Percentiles rank a stretch among this genome's conserved stretches.
phyloP scores from a whole-genome alignment of 2,797 vertebrate species.

The Danio tinwini region DNA sequence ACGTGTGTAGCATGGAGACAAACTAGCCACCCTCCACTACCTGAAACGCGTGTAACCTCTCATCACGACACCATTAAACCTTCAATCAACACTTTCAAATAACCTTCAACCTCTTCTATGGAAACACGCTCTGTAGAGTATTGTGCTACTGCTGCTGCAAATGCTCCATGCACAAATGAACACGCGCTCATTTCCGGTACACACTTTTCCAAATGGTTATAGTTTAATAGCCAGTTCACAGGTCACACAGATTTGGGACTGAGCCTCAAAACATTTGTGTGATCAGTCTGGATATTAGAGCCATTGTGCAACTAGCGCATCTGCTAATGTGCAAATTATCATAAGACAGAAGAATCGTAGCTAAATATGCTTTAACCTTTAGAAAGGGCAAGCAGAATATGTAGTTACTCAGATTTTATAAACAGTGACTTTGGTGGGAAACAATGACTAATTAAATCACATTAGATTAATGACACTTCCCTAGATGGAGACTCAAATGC shows the following conservation, averaged over 20 bases:
- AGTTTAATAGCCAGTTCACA: neutral
- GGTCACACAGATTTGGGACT: slow-evolving; percentile 18
- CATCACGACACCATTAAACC: slow-evolving; percentile 47
- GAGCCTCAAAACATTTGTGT: slow-evolving; percentile 3
- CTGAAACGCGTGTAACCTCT: slow-evolving; percentile 30
- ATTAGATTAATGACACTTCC: slow-evolving; percentile 12
- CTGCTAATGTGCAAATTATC: slow-evolving; percentile 7
- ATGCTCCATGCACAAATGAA: slow-evolving; percentile 2
- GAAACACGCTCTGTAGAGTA: slow-evolving; percentile 21
- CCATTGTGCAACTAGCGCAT: neutral
- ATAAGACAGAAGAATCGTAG: neutral
- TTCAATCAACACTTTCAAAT: slow-evolving; percentile 31
- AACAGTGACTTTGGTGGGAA: slow-evolving; percentile 1
- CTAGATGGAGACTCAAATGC: neutral
- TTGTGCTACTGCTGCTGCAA: neutral
- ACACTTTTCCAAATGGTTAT: neutral
- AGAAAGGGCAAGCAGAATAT: neutral
- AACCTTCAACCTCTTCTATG: slow-evolving; percentile 15
- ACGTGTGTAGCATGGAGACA: slow-evolving; percentile 17
- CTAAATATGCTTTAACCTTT: slow-evolving; percentile 30
- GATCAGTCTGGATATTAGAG: neutral
- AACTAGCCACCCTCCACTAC: slow-evolving; percentile 13
- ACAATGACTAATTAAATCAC: neutral
- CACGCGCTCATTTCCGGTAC: neutral
- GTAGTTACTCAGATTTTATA: neutral